Evolutionary conservation across 2,888 invertebrate species (phyloP).

Genomic region (Hanleya hanleyi): DNA sequence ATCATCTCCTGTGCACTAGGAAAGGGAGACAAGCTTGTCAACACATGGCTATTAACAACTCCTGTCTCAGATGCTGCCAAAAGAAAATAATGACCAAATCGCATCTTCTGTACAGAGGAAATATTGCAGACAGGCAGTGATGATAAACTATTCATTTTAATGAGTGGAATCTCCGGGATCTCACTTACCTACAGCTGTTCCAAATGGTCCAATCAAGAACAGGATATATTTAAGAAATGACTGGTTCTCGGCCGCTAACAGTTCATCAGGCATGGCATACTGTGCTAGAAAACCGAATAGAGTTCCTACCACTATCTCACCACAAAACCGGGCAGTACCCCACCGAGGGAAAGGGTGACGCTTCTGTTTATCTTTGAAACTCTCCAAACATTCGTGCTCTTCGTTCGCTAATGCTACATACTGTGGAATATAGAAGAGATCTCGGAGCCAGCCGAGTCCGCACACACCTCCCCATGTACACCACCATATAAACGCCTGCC

Average conservation of each 20-base stretch:
- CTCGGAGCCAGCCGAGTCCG: slow-evolving; percentile 90
- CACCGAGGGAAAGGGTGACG: slow-evolving; percentile 44
- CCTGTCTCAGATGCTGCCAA: too few species aligned
- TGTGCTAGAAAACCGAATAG: slow-evolving; percentile 52
- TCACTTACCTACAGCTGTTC: slow-evolving; percentile 54
- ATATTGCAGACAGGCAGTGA: too few species aligned
- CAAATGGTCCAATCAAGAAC: slow-evolving; percentile 39
- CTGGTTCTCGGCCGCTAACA: not conserved
- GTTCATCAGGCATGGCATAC: slow-evolving; percentile 44
- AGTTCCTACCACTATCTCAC: slow-evolving; percentile 57
- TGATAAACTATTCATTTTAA: too few species aligned
- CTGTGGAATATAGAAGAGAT: slow-evolving; percentile 87
- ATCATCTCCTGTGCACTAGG: too few species aligned
- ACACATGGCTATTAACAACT: too few species aligned
- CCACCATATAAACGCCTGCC: slow-evolving; percentile 93
- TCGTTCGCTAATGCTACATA: slow-evolving; percentile 83
- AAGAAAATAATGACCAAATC: too few species aligned
- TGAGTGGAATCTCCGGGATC: too few species aligned
- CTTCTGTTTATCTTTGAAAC: slow-evolving; percentile 79
- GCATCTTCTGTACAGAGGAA: too few species aligned
- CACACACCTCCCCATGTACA: slow-evolving; percentile 85
- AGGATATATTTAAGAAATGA: not conserved
- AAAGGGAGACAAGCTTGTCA: too few species aligned
- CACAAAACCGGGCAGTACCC: slow-evolving; percentile 49
- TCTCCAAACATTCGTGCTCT: slow-evolving; percentile 62